Evolutionary conservation across 2,113 vertebrate genomes (phyloP), one percentile per base, ranked within the genome.

Genomic region (Periophthalmodon schlosseri): DNA sequence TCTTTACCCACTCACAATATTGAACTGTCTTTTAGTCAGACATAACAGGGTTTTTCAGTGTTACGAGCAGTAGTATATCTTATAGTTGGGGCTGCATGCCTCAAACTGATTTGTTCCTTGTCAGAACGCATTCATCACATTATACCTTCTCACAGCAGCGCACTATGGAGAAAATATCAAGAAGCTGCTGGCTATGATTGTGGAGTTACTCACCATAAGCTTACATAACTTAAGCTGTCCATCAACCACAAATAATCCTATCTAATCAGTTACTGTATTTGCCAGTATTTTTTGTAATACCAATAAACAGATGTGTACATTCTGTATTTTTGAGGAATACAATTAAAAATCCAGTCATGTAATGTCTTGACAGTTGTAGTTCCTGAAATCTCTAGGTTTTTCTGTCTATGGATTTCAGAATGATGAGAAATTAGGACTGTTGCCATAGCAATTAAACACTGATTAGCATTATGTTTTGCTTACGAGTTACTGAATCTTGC

Each of bases 41-140:
- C 39, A 1, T 10, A 28, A 28, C 28, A 28, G 9, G 39, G 39
- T 44, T 44, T 7, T 44, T 44, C 39, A 44, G 39, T 44, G 39
- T 44, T 44, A 44, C 9, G 39, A 2, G 12, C 9, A 12, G 34
- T 11, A 39, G 63, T 65, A 28, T 28, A 18, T 20, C 34, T n/a
- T 12, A 39, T 12, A 44, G 20, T 44, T 39, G 20, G 18, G 3
- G 9, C 20, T 65, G 69, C 74, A 72, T 57, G 16, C 54, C 68
- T 75, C 60, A 46, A 24, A 76, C 72, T 70, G 68, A 73, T 80
- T 82, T 76, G 79, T 75, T 84, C 65, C 78, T 73, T 82, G 86
- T 89, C 87, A 76, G 61, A 63, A 72, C 63, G 4, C 74, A 89
- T 89, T 74, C 66, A 69, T 89, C 85, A 85, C 83, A 77, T 84